phyloP scores from a whole-genome alignment of 2,113 vertebrate genomes.

The Brienomyrus brachyistius region DNA sequence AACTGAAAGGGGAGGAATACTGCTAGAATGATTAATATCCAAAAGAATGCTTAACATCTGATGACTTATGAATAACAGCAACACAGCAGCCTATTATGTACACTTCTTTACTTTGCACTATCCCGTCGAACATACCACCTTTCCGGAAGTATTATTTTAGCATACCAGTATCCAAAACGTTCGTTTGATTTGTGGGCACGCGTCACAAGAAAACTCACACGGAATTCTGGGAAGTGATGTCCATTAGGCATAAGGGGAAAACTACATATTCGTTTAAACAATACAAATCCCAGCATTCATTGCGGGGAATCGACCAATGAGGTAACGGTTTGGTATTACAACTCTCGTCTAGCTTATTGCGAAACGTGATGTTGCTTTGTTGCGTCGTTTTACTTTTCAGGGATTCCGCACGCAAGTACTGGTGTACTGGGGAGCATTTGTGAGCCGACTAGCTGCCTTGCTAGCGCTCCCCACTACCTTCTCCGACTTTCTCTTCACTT shows the following conservation, averaged over 20 bases:
- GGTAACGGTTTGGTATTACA: neutral
- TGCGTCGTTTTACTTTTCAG: conserved; percentile 10
- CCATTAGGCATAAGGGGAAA: neutral
- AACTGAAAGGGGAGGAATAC: neutral
- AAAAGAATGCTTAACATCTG: neutral
- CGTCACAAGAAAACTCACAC: neutral
- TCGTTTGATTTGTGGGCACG: neutral
- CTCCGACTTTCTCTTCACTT: conserved; percentile 12
- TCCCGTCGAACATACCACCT: neutral
- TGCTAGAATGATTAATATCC: neutral
- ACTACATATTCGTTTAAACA: neutral
- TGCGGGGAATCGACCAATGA: conserved; percentile 38
- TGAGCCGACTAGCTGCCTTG: conserved; percentile 17
- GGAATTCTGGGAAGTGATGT: conserved; percentile 3
- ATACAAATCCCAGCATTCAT: conserved; percentile 31
- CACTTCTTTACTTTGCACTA: neutral
- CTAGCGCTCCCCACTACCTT: conserved; percentile 17
- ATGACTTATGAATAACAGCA: neutral
- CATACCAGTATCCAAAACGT: neutral
- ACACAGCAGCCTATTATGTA: neutral
- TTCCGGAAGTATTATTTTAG: neutral
- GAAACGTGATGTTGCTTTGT: conserved; percentile 27
- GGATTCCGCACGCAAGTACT: neutral
- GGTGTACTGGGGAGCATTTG: conserved; percentile 10
- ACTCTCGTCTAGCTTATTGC: conserved; percentile 43